Evolutionary conservation across 2,888 invertebrate species (phyloP).

Genomic region (Nycteola revayana): DNA sequence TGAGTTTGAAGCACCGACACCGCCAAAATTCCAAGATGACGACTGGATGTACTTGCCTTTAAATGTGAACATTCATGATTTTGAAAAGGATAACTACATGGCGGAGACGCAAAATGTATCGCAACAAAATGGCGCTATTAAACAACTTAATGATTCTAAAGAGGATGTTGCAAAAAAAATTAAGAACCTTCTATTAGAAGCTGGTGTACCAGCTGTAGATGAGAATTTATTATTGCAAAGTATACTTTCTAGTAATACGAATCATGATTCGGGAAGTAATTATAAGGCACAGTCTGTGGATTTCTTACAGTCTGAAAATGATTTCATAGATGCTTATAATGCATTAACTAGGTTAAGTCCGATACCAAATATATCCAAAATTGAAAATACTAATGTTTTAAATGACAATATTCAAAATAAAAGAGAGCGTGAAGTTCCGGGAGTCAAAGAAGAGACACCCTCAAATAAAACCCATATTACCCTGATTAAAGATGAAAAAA

Average conservation of each 20-base stretch:
- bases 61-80: slow-evolving; percentile 37
- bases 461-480: no score
- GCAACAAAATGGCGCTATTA: slow-evolving; percentile 3
- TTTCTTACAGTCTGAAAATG: slow-evolving; percentile 69
- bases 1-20: slow-evolving; percentile 64
- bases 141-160: slow-evolving; percentile 27
- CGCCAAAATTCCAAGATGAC: slow-evolving; percentile 58
- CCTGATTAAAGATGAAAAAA: background rate
- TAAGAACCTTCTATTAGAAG: slow-evolving; percentile 55
- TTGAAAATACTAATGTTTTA: background rate
- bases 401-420: no score
- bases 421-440: no score
- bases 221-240: slow-evolving; percentile 59
- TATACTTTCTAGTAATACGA: slow-evolving; percentile 42
- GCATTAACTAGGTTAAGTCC: slow-evolving; percentile 68
- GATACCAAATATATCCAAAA: slow-evolving; percentile 52
- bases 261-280: slow-evolving; percentile 20
- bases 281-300: slow-evolving; percentile 42
- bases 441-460: no score
- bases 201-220: slow-evolving; percentile 54
- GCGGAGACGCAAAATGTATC: slow-evolving; percentile 8
- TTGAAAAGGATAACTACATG: slow-evolving; percentile 20
- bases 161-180: slow-evolving; percentile 56
- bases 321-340: slow-evolving; percentile 75
- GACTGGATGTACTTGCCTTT: slow-evolving; percentile 73